Base-by-base conservation (phyloP, 2,797 vertebrate genomes). In the Acropternis orthonyx region DNA sequence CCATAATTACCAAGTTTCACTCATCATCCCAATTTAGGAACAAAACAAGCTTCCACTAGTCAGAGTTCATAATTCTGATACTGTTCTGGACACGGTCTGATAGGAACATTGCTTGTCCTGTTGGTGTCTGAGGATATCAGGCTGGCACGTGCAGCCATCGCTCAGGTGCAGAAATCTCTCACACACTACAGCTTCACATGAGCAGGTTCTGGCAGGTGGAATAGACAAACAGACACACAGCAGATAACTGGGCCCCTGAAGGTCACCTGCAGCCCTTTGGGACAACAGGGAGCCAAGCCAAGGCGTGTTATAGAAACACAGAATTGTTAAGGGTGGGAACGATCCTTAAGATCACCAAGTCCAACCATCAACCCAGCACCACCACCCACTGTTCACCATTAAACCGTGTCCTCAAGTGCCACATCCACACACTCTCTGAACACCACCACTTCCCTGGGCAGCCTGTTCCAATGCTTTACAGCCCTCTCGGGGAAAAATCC, bases 101-200 rank as follows among this genome's bases (percentile, higher is more conserved):
- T 0, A 77, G 52, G 26, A 82, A 44, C 5, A 16, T 5, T 54
- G 41, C 12, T 16, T 43, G 37, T 68, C 14, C 65, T 13, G 30
- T 22, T 11, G 9, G 36, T 1, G 1, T 9, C 56, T 5, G 32
- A 39, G 44, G 14, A 52, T n/a, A 17, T 22, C 30, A 14, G 30
- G 9, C 36, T 7, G 46, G 32, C 44, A 76, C 2, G 1, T 3
- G 12, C 7, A 30, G 30, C 3, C 0, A 37, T 5, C 46, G 4
- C 61, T 43, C 12, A 3, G 0, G 2, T 2, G 20, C 23, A 48
- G 37, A 21, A n/a, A 46, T 17, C n/a, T 27, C 55, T 39, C 51
- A 12, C 12, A 0, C 14, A 9, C 30, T 7, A 0, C 18, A 36
- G 13, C 6, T 12, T 21, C 2, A 1, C 5, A 28, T 0, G 7